Evolutionary conservation across 2,888 invertebrate genomes (phyloP), one percentile per base, ranked within the genome.

Genomic region (Mermis nigrescens): DNA sequence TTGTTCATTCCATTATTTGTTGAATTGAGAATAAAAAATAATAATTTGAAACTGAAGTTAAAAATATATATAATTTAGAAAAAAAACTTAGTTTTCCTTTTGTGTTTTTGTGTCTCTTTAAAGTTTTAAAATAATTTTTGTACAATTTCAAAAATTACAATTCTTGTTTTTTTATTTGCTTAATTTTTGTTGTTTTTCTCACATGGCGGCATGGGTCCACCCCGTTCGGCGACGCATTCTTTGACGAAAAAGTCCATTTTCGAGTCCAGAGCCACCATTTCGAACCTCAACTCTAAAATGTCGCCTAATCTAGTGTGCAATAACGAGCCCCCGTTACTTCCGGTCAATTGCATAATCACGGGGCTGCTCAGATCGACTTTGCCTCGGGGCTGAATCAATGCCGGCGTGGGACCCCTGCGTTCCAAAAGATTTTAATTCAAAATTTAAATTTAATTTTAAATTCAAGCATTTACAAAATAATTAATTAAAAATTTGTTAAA

Each of bases 201-300:
- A 38, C 38, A 7, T 38, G 38, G 38, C 24, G 26, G 46, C 32
- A 57, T 66, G 56, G 19, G 67, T 70, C 48, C 70, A 24, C 48
- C 48, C 7, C 48, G 68, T 55, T 71, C 70, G 46, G 71, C 71
- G 60, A 63, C 62, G 57, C 71, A 71, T 57, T 69, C 67, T 60
- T 64, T 64, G 53, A 71, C 71, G 59, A 71, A 69, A 67, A 71
- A 71, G 63, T 71, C 71, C 56, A 71, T 64, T 61, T 68, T 68
- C 57, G 69, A 69, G 58, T 70, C 71, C 68, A 71, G 68, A 15
- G 71, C 71, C 70, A 71, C 69, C 58, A 71, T 69, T 62, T 71
- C 71, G 70, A 70, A 71, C 46, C 67, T 65, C 55, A 71, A 65
- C 60, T 70, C 69, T 52, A 71, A 66, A 60, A 70, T 69, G 57